Evolutionary conservation across 1,140 invertebrate genomes (phyloP), one percentile per base, ranked within the genome.

Genomic region (Bombyx mandarina): DNA sequence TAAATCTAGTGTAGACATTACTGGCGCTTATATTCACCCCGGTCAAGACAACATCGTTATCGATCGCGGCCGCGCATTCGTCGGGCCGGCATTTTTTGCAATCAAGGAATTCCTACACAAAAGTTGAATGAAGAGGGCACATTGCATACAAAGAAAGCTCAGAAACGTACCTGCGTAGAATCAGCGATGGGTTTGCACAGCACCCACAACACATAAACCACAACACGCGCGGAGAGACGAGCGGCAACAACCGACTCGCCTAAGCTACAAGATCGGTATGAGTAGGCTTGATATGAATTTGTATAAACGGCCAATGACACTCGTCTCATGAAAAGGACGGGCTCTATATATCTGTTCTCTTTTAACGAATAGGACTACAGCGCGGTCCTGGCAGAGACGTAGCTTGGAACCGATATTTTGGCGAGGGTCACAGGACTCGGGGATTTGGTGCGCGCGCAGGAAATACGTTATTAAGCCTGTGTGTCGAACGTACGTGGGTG

Each of bases 211-310:
- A 86, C 82, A 71, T 65, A 62, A 65, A 79, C 54, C 80, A 86
- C 78, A 79, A 81, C 82, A 86, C 83, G 77, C 83, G 73, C 81
- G 79, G 78, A 42, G 72, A 47, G 79, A 82, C 81, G 81, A 80
- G 77, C 75, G 79, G 82, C 70, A 56, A 69, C 68, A 56, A 86
- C 81, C 79, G 75, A 69, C 76, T 66, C 83, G 83, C 67, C 83
- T 74, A 66, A 77, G 56, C 46, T 57, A 71, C 52, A 69, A 66
- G 82, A 76, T 77, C 76, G 75, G 78, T 79, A 68, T 86, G 81
- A 81, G 66, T 71, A 71, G 73, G 61, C 72, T 68, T 51, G 63
- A 64, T 71, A 66, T 71, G 64, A 70, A 35, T 35, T 35, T 35
- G 26, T 71, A 79, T 75, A 69, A 77, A 79, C 78, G 82, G 82